A percentile compares a stretch with the other conserved stretches of the same genome.
These are phyloP conservation scores for Onychostruthus taczanowskii DNA, from an alignment of 2,113 vertebrate genomes.

Conservation along the genomic window DNA sequence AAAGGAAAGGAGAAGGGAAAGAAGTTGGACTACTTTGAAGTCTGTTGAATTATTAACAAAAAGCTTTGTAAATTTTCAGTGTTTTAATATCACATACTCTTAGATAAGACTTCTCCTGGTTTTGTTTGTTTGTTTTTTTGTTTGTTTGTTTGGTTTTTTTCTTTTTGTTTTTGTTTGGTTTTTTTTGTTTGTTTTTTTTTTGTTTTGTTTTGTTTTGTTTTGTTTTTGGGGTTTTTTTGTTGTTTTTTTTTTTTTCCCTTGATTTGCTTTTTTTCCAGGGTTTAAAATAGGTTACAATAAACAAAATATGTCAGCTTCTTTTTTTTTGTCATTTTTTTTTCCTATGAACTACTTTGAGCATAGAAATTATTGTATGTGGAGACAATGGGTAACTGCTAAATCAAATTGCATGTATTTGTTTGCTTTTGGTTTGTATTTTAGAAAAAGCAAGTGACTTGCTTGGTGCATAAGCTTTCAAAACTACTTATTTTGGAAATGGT, in stretches of 20 bases:
- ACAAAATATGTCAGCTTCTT: background rate
- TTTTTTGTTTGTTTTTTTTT: background rate
- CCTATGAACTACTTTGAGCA: background rate
- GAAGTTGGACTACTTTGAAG: background rate
- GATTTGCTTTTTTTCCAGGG: rapidly evolving
- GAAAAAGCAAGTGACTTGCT: background rate
- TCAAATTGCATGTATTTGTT: background rate
- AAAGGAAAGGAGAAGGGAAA: background rate
- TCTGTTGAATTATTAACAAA: background rate
- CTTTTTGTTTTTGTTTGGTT: too few relatives aligned
- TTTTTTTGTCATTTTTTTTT: background rate
- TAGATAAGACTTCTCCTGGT: background rate
- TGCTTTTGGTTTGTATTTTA: background rate
- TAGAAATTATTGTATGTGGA: background rate
- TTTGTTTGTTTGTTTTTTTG: background rate
- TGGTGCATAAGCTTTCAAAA: background rate
- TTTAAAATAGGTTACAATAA: background rate
- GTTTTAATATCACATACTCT: background rate
- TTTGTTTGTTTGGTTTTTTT: background rate
- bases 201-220: too few relatives aligned
- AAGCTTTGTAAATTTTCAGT: background rate
- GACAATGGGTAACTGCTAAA: background rate
- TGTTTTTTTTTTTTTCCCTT: background rate
- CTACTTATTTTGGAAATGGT: background rate
- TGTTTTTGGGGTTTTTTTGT: too few relatives aligned